Conservation (phyloP, 2,888 invertebrate genomes). For the Acronicta psi region DNA sequence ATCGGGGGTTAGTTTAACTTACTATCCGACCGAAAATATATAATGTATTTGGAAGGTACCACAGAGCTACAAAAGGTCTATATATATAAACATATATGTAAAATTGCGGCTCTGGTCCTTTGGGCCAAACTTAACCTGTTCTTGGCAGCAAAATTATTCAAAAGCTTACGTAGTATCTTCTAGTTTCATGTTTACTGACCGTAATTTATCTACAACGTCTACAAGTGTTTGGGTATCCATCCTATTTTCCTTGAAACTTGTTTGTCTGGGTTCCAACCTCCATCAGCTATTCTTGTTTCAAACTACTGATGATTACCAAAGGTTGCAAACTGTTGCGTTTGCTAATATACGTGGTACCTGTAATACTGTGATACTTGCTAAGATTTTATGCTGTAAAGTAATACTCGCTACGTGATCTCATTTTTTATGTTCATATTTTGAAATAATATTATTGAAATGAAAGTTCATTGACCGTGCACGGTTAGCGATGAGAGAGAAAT, state of each 20-base stretch:
- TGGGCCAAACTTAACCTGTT: constrained; percentile 22
- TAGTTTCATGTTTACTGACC: constrained; percentile 54
- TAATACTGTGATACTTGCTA: constrained; percentile 2
- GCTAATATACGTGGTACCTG: constrained; percentile 21
- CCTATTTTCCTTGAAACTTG: constrained; percentile 49
- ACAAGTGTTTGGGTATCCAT: constrained; percentile 47
- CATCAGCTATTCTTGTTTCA: constrained; percentile 52
- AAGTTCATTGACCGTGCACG: no score
- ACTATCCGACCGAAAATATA: no score
- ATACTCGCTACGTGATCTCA: neutral
- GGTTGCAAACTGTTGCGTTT: constrained; percentile 58
- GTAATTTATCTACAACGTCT: constrained; percentile 53
- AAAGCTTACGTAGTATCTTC: constrained; percentile 50
- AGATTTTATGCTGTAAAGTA: constrained; percentile 4
- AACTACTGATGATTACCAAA: constrained; percentile 50
- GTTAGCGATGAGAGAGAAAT: no score
- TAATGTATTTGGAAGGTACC: constrained; percentile 38
- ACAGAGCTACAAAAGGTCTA: constrained; percentile 28
- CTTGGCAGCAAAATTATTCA: constrained; percentile 52
- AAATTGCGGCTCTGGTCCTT: constrained; percentile 29
- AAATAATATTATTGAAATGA: neutral
- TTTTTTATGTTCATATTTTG: neutral
- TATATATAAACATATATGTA: no score
- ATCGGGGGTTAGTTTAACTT: no score
- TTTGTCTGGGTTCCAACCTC: constrained; percentile 47